Evolutionary conservation across 2,888 invertebrate genomes (phyloP).

Genomic region (Ectropis crepuscularia): DNA sequence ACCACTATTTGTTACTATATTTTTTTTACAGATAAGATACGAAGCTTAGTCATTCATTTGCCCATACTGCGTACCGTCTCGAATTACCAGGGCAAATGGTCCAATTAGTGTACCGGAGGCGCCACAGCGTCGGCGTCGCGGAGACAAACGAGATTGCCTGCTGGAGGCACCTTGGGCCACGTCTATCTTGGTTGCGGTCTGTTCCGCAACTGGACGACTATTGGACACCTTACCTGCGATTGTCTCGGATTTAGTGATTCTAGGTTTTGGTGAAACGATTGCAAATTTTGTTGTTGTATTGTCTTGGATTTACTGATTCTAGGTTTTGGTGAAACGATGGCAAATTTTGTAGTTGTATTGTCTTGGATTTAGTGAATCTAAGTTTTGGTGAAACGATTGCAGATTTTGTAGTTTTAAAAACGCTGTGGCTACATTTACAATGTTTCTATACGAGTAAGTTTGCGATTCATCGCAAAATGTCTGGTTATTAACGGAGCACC

Average conservation of each 20-base stretch:
- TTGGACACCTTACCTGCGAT: constrained; percentile 4
- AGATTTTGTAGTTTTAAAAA: too few relatives aligned
- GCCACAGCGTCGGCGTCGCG: constrained; percentile 5
- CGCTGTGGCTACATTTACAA: too few relatives aligned
- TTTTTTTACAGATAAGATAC: background rate
- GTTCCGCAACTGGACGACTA: constrained; percentile 6
- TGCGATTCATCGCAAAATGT: too few relatives aligned
- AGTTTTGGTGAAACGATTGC: background rate
- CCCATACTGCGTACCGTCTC: background rate
- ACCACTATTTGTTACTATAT: too few relatives aligned
- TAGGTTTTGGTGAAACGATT: background rate
- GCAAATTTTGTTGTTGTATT: background rate
- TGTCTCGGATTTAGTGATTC: constrained; percentile 1
- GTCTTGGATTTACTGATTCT: background rate
- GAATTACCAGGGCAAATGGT: constrained; percentile 7
- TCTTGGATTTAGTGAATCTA: background rate
- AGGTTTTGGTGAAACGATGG: background rate
- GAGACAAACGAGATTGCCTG: constrained; percentile 20
- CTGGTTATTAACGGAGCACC: too few relatives aligned
- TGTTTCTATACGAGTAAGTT: too few relatives aligned
- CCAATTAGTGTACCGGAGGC: constrained; percentile 15
- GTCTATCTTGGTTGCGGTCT: constrained; percentile 17
- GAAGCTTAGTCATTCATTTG: background rate
- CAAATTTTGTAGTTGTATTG: too few relatives aligned
- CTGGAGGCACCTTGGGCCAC: constrained; percentile 8